phyloP scores from a whole-genome alignment of 2,888 invertebrate species.

The Steinernema carpocapsae region DNA sequence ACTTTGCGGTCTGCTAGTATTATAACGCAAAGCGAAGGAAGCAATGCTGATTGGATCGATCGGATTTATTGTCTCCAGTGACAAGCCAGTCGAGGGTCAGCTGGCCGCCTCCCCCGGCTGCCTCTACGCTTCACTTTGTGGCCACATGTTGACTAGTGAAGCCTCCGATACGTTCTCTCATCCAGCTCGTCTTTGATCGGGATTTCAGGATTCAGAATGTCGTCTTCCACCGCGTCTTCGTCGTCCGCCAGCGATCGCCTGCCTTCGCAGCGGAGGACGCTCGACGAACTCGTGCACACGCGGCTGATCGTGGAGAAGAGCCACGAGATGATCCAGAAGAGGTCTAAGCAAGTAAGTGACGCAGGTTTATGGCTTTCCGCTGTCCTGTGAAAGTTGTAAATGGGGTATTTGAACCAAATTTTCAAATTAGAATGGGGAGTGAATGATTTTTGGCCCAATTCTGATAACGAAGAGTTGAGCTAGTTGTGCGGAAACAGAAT shows the following conservation, averaged over 20 bases:
- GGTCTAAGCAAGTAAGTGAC: not conserved
- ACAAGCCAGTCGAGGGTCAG: conserved; percentile 10
- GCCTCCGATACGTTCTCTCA: not conserved
- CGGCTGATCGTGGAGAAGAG: conserved; percentile 19
- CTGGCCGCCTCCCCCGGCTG: not conserved
- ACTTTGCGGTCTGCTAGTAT: too few species aligned
- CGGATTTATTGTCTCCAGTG: conserved; percentile 18
- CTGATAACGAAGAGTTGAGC: too few species aligned
- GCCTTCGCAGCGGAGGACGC: conserved; percentile 26
- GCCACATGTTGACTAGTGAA: conserved; percentile 9
- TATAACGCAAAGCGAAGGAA: not conserved
- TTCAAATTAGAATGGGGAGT: too few species aligned
- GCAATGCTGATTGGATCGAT: conserved; percentile 20
- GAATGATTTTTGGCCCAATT: too few species aligned
- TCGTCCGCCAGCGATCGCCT: not conserved
- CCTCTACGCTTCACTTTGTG: not conserved
- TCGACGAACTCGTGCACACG: conserved; percentile 28
- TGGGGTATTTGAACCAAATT: too few species aligned
- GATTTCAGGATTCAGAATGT: not conserved
- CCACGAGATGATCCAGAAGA: conserved; percentile 9
- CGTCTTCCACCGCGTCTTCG: conserved; percentile 6
- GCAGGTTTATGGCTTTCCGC: not conserved
- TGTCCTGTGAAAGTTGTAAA: too few species aligned
- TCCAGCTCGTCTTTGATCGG: not conserved
- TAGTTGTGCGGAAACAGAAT: too few species aligned